Evolutionary conservation across 2,797 vertebrate species (phyloP), one percentile per base, ranked within the genome.

Genomic region (Orientallactaga sibirica): DNA sequence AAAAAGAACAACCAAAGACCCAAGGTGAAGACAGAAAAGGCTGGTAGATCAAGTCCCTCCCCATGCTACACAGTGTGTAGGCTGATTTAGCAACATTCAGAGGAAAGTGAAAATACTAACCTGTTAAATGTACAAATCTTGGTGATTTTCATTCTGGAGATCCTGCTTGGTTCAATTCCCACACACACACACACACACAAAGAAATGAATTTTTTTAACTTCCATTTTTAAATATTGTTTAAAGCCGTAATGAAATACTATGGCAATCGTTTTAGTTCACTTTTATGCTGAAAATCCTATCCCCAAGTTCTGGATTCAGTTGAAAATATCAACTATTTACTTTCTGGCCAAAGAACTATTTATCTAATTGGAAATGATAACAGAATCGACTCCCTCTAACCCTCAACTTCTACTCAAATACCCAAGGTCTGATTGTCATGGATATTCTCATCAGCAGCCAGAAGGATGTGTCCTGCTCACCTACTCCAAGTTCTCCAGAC

Each of bases 251-350:
- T n/a, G 11, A 81, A 74, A 55, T 75, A 27, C 16, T 74, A 11
- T 48, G 29, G 18, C 10, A 92, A 94, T 87, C 33, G 25, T 75
- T 93, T 79, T 41, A 87, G 16, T 90, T 91, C 81, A 93, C 25
- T 52, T 86, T 70, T 89, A 85, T 86, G 84, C 15, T 55, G 29
- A 81, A 95, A 94, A 81, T 84, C 37, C 73, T 58, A 66, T 79
- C 25, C 70, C 81, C 70, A 96, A 94, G 89, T 29, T 93, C 41
- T 77, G 14, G 7, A 86, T 93, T 94, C 78, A 33, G 11, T 22
- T 43, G 33, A 94, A 64, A 41, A 89, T 5, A 37, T 82, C 81
- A 75, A 92, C 27, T n/a, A 64, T 18, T 25, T 75, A 25, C 22
- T 82, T 73, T 73, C 58, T 43, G 24, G 85, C 61, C 43, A 70